Conservation (phyloP, 37 sponge, comb jelly and placozoan species). For the Beroe forskalii region DNA sequence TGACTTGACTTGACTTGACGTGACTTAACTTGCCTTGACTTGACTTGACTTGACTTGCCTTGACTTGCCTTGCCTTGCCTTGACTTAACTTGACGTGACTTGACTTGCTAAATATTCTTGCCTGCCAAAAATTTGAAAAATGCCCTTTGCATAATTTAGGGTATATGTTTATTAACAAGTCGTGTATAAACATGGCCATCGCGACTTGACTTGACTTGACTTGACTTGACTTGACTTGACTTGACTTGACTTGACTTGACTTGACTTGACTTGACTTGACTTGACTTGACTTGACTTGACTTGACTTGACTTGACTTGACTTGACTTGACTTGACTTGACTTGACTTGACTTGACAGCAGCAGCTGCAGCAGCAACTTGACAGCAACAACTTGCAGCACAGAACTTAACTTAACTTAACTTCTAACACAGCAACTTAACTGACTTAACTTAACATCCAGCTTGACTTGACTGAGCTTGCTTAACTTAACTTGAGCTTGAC, state of each 20-base stretch:
- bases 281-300: background rate
- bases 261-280: slow-evolving; percentile 2
- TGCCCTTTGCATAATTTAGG: no score
- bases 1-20: background rate
- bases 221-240: slow-evolving; percentile 2
- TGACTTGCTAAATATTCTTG: no score
- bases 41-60: background rate
- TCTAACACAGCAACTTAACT: no score
- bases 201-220: slow-evolving; percentile 2
- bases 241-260: slow-evolving; percentile 2
- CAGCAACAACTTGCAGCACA: no score
- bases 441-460: no score
- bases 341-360: slow-evolving; percentile 2
- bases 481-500: no score
- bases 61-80: background rate
- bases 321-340: slow-evolving; percentile 2
- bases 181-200: no score
- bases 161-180: no score
- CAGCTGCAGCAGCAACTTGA: no score
- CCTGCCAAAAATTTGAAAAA: no score
- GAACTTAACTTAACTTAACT: no score
- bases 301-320: slow-evolving; percentile 2
- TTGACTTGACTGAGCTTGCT: no score
- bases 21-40: background rate
- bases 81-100: background rate